Evolutionary conservation across 2,113 vertebrate genomes (phyloP).

Genomic region (Megaceryle torquata): DNA sequence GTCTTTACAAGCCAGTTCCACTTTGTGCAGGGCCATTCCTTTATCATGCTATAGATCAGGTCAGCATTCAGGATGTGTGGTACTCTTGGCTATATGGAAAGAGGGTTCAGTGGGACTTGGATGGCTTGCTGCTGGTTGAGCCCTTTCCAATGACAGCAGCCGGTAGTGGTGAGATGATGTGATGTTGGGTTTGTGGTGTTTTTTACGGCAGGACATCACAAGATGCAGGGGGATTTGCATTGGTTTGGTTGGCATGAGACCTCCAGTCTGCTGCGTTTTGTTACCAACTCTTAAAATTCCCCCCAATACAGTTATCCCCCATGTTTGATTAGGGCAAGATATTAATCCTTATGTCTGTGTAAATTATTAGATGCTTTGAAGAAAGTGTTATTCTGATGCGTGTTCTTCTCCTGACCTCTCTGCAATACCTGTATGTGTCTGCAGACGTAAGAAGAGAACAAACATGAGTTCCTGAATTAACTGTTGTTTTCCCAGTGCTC

Average conservation of each 20-base stretch:
- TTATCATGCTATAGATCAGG: not conserved
- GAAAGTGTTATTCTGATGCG: not conserved
- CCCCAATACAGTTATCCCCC: not conserved
- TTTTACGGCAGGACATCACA: not conserved
- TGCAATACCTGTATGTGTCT: not conserved
- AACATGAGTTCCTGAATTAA: not conserved
- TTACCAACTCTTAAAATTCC: not conserved
- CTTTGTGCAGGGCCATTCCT: not conserved
- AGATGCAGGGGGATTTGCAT: not conserved
- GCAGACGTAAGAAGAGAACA: not conserved
- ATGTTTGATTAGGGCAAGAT: not conserved
- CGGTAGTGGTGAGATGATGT: not conserved
- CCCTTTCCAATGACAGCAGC: not conserved
- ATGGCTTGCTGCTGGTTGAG: not conserved
- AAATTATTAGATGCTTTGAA: not conserved
- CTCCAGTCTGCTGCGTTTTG: not conserved
- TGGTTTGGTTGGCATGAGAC: not conserved
- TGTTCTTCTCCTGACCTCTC: not conserved
- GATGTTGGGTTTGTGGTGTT: not conserved
- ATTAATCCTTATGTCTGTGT: not conserved
- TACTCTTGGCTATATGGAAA: not conserved
- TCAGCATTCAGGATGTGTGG: not conserved
- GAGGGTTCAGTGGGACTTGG: accelerated
- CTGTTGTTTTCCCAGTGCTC: not conserved
- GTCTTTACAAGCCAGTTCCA: not conserved